phyloP scores from a whole-genome alignment of 2,797 vertebrate species.

The Morelia viridis region DNA sequence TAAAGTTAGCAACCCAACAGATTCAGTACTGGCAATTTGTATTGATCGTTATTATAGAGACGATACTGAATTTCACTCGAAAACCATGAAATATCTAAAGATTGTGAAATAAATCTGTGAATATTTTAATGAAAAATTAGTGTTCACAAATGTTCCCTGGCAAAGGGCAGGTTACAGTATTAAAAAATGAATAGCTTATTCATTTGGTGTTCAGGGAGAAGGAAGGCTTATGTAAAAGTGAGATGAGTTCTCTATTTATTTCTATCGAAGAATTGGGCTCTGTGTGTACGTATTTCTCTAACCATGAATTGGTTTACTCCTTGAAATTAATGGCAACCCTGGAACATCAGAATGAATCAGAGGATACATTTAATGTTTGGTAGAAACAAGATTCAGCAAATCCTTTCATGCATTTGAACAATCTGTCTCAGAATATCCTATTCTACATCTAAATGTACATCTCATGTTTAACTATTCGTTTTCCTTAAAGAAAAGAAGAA shows the following conservation, averaged over 20 bases:
- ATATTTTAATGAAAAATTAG: not conserved
- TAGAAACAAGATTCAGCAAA: not conserved
- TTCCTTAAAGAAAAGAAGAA: not conserved
- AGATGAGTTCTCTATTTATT: not conserved
- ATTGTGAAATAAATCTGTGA: not conserved
- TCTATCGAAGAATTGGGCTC: not conserved
- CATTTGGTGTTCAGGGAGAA: not conserved
- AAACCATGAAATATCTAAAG: not conserved
- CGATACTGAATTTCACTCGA: not conserved
- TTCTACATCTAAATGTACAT: not conserved
- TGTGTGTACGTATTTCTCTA: not conserved
- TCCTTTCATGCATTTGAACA: constrained; percentile 1
- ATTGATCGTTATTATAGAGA: not conserved
- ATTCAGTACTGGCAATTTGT: not conserved
- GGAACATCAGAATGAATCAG: not conserved
- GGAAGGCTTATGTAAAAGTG: not conserved
- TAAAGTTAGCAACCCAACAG: not conserved
- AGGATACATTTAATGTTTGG: not conserved
- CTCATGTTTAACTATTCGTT: not conserved
- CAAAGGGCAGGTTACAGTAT: not conserved
- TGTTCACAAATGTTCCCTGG: not conserved
- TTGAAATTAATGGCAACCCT: not conserved
- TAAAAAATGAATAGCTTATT: not conserved
- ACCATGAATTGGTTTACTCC: not conserved
- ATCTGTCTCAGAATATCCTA: not conserved